A percentile compares a stretch with the other conserved stretches of the same genome.
These are phyloP conservation scores for Meandrina meandrites DNA, from an alignment of 92 coral and sea anemone genomes.

Conservation along the genomic window DNA sequence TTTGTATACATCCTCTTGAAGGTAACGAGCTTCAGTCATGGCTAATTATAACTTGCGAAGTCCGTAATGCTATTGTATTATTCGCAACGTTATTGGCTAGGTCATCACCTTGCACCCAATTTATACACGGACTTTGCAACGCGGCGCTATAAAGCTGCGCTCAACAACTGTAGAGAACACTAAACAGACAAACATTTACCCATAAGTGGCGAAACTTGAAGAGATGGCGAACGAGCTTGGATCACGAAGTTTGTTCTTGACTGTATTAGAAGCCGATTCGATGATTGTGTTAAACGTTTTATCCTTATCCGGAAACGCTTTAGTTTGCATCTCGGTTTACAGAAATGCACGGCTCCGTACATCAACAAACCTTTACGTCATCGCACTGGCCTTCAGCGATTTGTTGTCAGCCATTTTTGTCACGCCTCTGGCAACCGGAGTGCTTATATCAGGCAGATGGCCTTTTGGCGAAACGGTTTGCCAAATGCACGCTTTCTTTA, in stretches of 20 bases:
- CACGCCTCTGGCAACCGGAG: slow-evolving; percentile 12
- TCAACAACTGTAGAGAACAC: too few relatives aligned
- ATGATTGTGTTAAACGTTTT: neutral
- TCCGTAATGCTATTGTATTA: too few relatives aligned
- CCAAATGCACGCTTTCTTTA: slow-evolving; percentile 3
- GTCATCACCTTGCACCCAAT: too few relatives aligned
- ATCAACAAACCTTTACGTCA: slow-evolving; percentile 18
- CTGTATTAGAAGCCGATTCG: neutral
- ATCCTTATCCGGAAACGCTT: neutral
- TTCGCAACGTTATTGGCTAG: too few relatives aligned
- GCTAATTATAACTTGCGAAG: too few relatives aligned
- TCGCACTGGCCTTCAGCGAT: slow-evolving; percentile 29
- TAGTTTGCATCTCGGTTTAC: slow-evolving; percentile 21
- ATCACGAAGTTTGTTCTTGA: neutral
- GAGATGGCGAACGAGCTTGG: neutral
- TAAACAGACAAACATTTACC: too few relatives aligned
- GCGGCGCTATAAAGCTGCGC: too few relatives aligned
- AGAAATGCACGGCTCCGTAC: slow-evolving; percentile 20
- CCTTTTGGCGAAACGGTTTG: neutral
- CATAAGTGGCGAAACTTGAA: too few relatives aligned
- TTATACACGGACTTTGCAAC: too few relatives aligned
- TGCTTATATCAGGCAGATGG: slow-evolving; percentile 15
- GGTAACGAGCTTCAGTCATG: too few relatives aligned
- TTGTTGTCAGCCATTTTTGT: slow-evolving; percentile 13
- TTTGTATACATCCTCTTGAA: too few relatives aligned